phyloP scores from a whole-genome alignment of 2,797 vertebrate species.

The Pangasius djambal region DNA sequence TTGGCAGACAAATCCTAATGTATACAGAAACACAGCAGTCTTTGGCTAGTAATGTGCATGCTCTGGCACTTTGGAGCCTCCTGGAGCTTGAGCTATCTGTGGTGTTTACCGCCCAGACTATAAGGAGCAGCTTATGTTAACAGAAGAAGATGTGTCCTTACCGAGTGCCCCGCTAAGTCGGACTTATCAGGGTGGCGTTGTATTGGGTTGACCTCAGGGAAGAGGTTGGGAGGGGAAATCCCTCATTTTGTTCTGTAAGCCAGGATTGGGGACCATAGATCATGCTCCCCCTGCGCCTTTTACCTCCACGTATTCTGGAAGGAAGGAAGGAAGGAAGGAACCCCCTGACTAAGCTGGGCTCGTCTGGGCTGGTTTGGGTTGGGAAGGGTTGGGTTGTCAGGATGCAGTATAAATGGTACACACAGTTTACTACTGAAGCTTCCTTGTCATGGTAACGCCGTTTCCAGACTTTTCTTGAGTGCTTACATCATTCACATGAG shows the following conservation, averaged over 20 bases:
- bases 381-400: constrained; percentile 22
- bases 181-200: constrained; percentile 78
- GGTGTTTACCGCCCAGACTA: constrained; percentile 67
- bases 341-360: constrained; percentile 18
- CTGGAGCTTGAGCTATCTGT: constrained; percentile 64
- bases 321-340: constrained; percentile 58
- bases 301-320: constrained; percentile 61
- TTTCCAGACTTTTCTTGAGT: constrained; percentile 29
- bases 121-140: constrained; percentile 75
- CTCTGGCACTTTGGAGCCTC: constrained; percentile 64
- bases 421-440: constrained; percentile 30
- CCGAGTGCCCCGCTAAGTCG: constrained; percentile 83
- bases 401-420: constrained; percentile 23
- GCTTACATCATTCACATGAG: constrained; percentile 47
- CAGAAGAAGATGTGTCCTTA: constrained; percentile 81
- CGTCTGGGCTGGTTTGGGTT: constrained; percentile 26
- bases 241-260: constrained; percentile 67
- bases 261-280: constrained; percentile 58
- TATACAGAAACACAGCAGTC: not conserved
- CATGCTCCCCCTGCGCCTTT: constrained; percentile 58
- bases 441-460: constrained; percentile 38
- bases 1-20: not conserved
- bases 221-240: constrained; percentile 73
- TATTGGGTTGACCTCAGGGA: constrained; percentile 78
- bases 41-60: constrained; percentile 61